Percentiles rank a stretch among this genome's conserved stretches.
Conservation (phyloP, 2,888 invertebrate species). For the Thumatha senex region DNA sequence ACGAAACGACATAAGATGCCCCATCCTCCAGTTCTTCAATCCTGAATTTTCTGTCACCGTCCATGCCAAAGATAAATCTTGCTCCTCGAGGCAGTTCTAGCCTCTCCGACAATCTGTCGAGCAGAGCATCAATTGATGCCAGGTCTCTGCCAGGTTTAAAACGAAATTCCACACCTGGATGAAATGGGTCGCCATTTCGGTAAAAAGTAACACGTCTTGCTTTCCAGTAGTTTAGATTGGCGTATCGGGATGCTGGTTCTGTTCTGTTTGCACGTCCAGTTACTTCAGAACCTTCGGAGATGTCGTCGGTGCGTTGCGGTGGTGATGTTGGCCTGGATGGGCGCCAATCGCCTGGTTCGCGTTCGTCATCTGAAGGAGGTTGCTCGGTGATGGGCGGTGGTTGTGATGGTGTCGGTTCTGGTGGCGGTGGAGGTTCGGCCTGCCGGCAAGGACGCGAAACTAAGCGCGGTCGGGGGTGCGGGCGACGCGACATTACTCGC, state of each 20-base stretch:
- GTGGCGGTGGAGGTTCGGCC: constrained; percentile 70
- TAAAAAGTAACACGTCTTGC: constrained; percentile 94
- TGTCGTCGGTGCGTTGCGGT: constrained; percentile 71
- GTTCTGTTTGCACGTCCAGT: constrained; percentile 82
- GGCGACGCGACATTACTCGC: constrained; percentile 74
- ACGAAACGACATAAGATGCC: constrained; percentile 96
- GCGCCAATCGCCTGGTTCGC: constrained; percentile 81
- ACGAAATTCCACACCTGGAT: constrained; percentile 92
- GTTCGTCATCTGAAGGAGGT: constrained; percentile 77
- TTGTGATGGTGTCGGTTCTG: constrained; percentile 66
- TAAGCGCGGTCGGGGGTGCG: constrained; percentile 67
- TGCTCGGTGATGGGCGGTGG: constrained; percentile 57
- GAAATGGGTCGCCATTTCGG: constrained; percentile 96
- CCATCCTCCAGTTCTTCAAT: constrained; percentile 95
- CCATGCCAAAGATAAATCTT: constrained; percentile 95
- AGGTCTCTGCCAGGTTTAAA: constrained; percentile 95
- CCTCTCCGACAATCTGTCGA: constrained; percentile 93
- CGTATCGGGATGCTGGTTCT: constrained; percentile 86
- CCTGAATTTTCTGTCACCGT: constrained; percentile 92
- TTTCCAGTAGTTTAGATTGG: constrained; percentile 93
- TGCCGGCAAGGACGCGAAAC: constrained; percentile 70
- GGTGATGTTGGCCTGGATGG: constrained; percentile 71
- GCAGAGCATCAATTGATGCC: constrained; percentile 91
- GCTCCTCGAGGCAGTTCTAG: constrained; percentile 95
- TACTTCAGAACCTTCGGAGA: constrained; percentile 73